Percentiles rank a stretch among this genome's conserved stretches.
These are phyloP conservation scores for Peromyscus nudipes DNA, from an alignment of 2,797 vertebrate species.

Conservation along the genomic window DNA sequence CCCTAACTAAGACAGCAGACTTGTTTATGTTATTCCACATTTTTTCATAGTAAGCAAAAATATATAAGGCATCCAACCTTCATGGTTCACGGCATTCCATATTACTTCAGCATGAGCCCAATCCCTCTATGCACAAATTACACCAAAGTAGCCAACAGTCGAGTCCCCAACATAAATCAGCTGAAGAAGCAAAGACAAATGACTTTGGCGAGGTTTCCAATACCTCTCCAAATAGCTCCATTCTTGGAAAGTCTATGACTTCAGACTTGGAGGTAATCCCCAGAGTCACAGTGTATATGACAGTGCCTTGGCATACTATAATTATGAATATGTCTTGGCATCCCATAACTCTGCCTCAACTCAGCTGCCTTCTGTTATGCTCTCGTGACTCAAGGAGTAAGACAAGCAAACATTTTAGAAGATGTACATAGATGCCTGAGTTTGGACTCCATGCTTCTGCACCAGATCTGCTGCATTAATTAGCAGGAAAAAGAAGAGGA, in stretches of 20 bases:
- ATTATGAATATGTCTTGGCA: constrained; percentile 48
- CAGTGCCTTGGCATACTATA: neutral
- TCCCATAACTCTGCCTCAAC: neutral
- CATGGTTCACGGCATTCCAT: neutral
- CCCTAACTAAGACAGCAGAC: neutral
- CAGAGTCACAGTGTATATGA: constrained; percentile 1
- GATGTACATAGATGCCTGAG: neutral
- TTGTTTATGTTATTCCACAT: neutral
- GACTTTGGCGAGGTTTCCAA: constrained; percentile 60
- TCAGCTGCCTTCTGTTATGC: constrained; percentile 28
- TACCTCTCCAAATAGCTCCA: constrained; percentile 46
- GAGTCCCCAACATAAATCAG: constrained; percentile 16
- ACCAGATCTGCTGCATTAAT: neutral
- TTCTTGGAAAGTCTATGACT: constrained; percentile 66
- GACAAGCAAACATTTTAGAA: neutral
- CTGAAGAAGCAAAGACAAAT: constrained; percentile 55
- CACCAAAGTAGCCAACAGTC: constrained; percentile 5
- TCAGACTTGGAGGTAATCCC: constrained; percentile 22
- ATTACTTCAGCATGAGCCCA: neutral
- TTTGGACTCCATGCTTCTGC: neutral
- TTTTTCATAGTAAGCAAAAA: constrained; percentile 42
- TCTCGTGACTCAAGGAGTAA: neutral
- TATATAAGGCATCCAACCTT: neutral
- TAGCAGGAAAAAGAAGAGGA: neutral
- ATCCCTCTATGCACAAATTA: neutral